phyloP scores from a whole-genome alignment of 2,113 vertebrate genomes.

The Ciconia boyciana region DNA sequence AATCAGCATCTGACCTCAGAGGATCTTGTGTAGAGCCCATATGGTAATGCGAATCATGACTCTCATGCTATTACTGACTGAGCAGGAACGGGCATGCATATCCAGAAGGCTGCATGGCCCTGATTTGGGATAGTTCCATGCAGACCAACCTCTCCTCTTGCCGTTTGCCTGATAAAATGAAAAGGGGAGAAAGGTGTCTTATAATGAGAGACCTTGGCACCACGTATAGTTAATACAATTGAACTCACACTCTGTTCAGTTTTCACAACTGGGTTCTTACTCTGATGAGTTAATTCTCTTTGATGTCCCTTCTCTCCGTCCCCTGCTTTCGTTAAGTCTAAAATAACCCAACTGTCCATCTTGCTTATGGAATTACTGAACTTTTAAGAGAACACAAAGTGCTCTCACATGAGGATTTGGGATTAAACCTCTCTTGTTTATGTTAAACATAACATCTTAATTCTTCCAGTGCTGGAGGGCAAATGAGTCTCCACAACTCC shows the following conservation, averaged over 20 bases:
- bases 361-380: conserved; percentile 65
- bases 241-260: conserved; percentile 5
- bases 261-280: conserved; percentile 18
- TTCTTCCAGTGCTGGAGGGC: conserved; percentile 50
- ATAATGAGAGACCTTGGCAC: not conserved
- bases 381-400: conserved; percentile 54
- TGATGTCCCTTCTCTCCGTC: conserved; percentile 20
- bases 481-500: conserved; percentile 25
- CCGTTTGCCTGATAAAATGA: not conserved
- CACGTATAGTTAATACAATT: not conserved
- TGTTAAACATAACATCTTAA: conserved; percentile 57
- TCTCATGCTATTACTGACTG: not conserved
- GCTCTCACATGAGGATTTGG: conserved; percentile 50
- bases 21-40: not conserved
- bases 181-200: not conserved
- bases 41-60: not conserved
- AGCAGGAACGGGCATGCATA: not conserved
- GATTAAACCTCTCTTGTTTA: conserved; percentile 58
- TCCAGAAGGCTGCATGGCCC: not conserved
- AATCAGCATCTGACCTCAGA: not conserved
- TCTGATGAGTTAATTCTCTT: conserved; percentile 41
- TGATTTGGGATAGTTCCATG: not conserved
- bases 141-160: not conserved
- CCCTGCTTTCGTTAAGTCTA: not conserved
- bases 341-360: conserved; percentile 54